Conservation (phyloP, 1,140 invertebrate species). For the Bombus affinis region DNA sequence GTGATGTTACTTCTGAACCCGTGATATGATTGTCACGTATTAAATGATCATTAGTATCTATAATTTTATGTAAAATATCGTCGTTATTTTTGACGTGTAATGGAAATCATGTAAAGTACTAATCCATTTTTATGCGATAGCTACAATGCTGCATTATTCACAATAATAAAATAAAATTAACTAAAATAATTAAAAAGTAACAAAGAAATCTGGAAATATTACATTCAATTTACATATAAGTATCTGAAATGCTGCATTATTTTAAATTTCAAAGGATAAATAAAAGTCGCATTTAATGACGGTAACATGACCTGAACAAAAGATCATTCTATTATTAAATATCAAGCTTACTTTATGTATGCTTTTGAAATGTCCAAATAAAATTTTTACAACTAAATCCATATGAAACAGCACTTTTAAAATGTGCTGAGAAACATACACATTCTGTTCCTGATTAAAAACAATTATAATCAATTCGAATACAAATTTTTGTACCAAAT, state of each 20-base stretch:
- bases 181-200: conserved; percentile 52
- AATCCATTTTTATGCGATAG: conserved; percentile 16
- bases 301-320: not conserved
- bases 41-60: not conserved
- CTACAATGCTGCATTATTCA: not conserved
- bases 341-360: conserved; percentile 5
- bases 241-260: conserved; percentile 35
- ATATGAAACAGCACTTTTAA: conserved; percentile 4
- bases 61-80: conserved; percentile 21
- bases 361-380: not conserved
- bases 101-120: conserved; percentile 19
- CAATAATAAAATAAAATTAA: conserved; percentile 41
- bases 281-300: conserved; percentile 29
- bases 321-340: not conserved
- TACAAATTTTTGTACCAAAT: conserved; percentile 42
- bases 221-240: conserved; percentile 25
- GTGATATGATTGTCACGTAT: conserved; percentile 36
- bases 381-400: not conserved
- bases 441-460: conserved; percentile 8
- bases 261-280: conserved; percentile 44
- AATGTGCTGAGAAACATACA: conserved; percentile 29
- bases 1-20: not conserved
- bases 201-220: conserved; percentile 25
- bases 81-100: conserved; percentile 14
- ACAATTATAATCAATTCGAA: conserved; percentile 25